Evolutionary conservation across 2,888 invertebrate genomes (phyloP), one percentile per base, ranked within the genome.

Genomic region (Cantharis lateralis): DNA sequence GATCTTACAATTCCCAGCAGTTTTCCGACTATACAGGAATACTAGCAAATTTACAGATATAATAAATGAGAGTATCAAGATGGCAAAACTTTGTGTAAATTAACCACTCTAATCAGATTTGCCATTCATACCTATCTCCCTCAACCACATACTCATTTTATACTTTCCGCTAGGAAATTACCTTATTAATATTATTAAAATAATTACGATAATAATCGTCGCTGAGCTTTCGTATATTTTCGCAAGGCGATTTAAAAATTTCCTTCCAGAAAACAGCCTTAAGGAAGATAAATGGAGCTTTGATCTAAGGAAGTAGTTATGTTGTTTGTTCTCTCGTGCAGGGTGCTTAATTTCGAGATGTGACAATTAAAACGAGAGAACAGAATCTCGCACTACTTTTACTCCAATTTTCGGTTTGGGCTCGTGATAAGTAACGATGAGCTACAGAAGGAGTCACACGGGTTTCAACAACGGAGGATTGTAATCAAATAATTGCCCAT

Each of bases 11-110:
- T 71, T 63, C 71, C 71, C 13, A 62, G 71, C n/a, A 62, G 71
- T 63, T 71, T 61, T 15, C 62, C 13, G 18, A 5, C 64, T 72
- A 16, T 72, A 66, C 24, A 16, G 64, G 32, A 28, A 66, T 15
- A 48, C 18, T 32, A 32, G 18, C 62, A 26, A 71, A 72, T 72
- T 72, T 66, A 48, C 18, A 66, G 72, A 15, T 32, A 20, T 72
- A 66, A 72, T 66, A 72, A 66, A 72, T 72, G 64, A 66, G 32
- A 66, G 66, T 48, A 66, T 66, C 72, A 72, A 72, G 72, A 18
- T 20, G 66, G 72, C 64, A 63, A 72, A 64, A 72, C 64, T 64
- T 72, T 72, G 28, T 28, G 63, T 15, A 66, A 72, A 72, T 72
- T 66, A 72, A 32, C 66, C 48, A 48, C 48, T 64, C 32, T 48